These are phyloP conservation scores for Caradrina clavipalpis DNA, from an alignment of 2,888 invertebrate genomes.

Conservation along the genomic window DNA sequence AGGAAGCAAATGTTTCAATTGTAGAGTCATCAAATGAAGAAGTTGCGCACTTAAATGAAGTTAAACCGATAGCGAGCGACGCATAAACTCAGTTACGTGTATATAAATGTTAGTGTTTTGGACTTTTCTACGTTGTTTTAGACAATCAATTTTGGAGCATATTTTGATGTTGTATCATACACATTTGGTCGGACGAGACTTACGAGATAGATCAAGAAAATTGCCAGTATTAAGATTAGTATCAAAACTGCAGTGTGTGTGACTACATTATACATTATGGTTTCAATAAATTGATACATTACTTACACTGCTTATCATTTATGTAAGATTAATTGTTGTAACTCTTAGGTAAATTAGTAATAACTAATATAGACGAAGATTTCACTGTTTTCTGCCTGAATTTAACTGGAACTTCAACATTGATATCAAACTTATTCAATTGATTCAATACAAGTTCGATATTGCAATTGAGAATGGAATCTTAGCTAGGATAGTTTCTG, in stretches of 20 bases:
- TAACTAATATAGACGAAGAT: too few relatives aligned
- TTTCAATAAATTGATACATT: slow-evolving; percentile 53
- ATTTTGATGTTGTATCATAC: slow-evolving; percentile 59
- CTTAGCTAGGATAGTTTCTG: too few relatives aligned
- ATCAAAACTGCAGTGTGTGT: slow-evolving; percentile 48
- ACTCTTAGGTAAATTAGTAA: not conserved
- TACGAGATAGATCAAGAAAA: slow-evolving; percentile 29
- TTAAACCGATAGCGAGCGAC: slow-evolving; percentile 68
- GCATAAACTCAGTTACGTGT: slow-evolving; percentile 60
- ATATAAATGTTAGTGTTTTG: slow-evolving; percentile 63
- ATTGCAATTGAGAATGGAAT: not conserved
- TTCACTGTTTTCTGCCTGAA: not conserved
- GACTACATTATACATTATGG: slow-evolving; percentile 41
- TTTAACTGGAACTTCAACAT: not conserved
- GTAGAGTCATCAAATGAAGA: slow-evolving; percentile 66
- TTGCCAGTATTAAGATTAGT: slow-evolving; percentile 56
- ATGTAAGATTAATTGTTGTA: slow-evolving; percentile 1
- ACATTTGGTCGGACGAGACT: slow-evolving; percentile 29
- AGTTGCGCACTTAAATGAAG: slow-evolving; percentile 71
- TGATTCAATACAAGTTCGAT: not conserved
- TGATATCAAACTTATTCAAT: not conserved
- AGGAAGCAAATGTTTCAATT: slow-evolving; percentile 51
- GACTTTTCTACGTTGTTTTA: slow-evolving; percentile 63
- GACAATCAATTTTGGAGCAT: slow-evolving; percentile 47
- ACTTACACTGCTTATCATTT: slow-evolving; percentile 42